Base-by-base conservation (phyloP, 2,888 invertebrate species). In the Eretmocerus hayati region DNA sequence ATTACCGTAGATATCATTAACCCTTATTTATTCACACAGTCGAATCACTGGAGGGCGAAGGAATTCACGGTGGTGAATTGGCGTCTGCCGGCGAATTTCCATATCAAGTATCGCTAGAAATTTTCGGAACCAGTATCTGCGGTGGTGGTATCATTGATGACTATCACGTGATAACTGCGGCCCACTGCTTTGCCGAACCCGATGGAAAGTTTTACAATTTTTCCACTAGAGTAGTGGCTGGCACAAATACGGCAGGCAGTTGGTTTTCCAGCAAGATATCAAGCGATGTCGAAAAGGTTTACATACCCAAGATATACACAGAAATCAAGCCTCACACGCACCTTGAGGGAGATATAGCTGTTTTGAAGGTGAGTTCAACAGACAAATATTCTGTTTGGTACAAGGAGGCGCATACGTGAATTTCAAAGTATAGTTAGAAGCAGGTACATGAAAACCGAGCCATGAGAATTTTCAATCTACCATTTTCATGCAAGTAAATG, bases 291-390 rank as follows among this genome's bases (percentile, higher is more conserved):
- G 18, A 18, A 5, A 44, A 41, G 23, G 9, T 39, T 8, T 39
- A 13, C 15, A 22, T 23, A 5, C 39, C n/a, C 5, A 39, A 23
- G 15, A 8, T 6, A n/a, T 39, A 13, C 15, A n/a, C n/a, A 5
- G n/a, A 13, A 9, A 8, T 5, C 2, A 15, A 21, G 13, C 2
- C 5, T 2, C 11, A 13, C 4, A 18, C 5, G n/a, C 35, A 15
- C 11, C 2, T 4, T 1, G 6, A 4, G 5, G 39, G 22, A 8
- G 49, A 49, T 19, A 49, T 49, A 3, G 44, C 49, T 8, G 31
- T 49, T n/a, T 13, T 49, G 6, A 45, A 44, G 40, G 49, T 49
- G 21, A 18, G n/a, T n/a, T n/a, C n/a, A n/a, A n/a, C n/a, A n/a
- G n/a, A n/a, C n/a, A n/a, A n/a, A n/a, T n/a, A n/a, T n/a, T n/a